phyloP scores from a whole-genome alignment of 2,888 invertebrate species.

The Diachrysia chrysitis region DNA sequence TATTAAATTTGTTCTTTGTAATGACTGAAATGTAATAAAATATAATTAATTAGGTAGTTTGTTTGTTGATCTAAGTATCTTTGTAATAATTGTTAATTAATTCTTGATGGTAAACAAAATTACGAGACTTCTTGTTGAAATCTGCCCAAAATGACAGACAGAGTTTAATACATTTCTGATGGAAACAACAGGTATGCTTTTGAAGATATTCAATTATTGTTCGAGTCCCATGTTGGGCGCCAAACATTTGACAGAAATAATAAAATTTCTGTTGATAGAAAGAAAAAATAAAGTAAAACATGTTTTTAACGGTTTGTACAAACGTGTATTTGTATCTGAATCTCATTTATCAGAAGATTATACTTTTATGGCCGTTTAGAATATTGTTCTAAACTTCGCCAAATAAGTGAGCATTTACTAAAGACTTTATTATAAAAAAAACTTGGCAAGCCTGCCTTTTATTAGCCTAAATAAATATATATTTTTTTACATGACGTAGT shows the following conservation, averaged over 20 bases:
- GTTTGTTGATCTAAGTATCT: neutral
- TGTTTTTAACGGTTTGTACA: too few relatives aligned
- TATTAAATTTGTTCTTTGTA: neutral
- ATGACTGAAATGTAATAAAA: neutral
- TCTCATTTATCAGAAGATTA: too few relatives aligned
- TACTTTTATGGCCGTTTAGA: too few relatives aligned
- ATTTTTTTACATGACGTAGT: too few relatives aligned
- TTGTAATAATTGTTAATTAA: slow-evolving; percentile 1
- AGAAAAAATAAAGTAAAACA: neutral
- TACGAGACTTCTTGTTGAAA: neutral
- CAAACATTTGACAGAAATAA: neutral
- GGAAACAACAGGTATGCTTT: neutral
- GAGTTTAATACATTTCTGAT: neutral
- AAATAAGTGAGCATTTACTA: too few relatives aligned
- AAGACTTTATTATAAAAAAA: too few relatives aligned
- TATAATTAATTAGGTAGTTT: neutral
- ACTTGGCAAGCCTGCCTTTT: too few relatives aligned
- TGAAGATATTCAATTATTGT: neutral
- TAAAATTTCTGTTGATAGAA: neutral
- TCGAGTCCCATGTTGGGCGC: slow-evolving; percentile 22
- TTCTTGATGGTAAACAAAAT: neutral
- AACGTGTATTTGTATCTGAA: too few relatives aligned
- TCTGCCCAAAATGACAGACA: neutral
- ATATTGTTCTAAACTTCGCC: neutral
- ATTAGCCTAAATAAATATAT: too few relatives aligned